Base-by-base conservation (phyloP, 2,888 invertebrate species). In the Drosophila diplacantha region DNA sequence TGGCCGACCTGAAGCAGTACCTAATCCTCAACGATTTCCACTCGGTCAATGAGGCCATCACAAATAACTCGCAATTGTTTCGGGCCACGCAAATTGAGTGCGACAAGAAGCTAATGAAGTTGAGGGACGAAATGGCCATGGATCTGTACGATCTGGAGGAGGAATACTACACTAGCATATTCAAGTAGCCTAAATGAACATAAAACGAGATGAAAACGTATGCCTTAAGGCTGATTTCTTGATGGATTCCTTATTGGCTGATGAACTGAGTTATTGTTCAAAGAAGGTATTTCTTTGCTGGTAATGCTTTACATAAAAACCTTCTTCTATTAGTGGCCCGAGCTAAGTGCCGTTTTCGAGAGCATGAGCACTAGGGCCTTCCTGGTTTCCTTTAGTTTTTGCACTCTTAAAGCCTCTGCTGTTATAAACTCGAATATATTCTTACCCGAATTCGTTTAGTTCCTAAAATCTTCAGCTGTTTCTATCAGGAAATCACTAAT, bases 1-100 rank as follows among this genome's bases (percentile, higher is more conserved):
- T 98, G 1, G 96, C 98, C 0, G 98, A 99, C 87, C 96, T 99
- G 69, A 99, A 99, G 85, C 98, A 99, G 86, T 99, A 98, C 88
- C 90, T 99, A 43, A 98, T 99, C 81, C 90, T 99, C 20, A 99
- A 99, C 88, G 99, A 99, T 89, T 99, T 99, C 86, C 97, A 97
- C 43, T 97, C 98, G 2, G 96, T 99, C 0, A 99, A 99, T 87
- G 97, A 98, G 85, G 96, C 98, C 0, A 98, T 99, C 70, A 93
- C 95, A n/a, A 94, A 95, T 75, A 97, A 97, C 86, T 96, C 96
- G 0, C 95, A 95, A 86, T 88, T 96, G 12, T 97, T 96, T 85
- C 92, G 96, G 58, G 94, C 94, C 0, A 96, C 96, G 85, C 97
- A 97, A 89, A 93, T 93, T 46, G 97, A 97, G 86, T 95, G 96